phyloP scores from a whole-genome alignment of 1,140 invertebrate species.

The Drosophila quadrilineata region DNA sequence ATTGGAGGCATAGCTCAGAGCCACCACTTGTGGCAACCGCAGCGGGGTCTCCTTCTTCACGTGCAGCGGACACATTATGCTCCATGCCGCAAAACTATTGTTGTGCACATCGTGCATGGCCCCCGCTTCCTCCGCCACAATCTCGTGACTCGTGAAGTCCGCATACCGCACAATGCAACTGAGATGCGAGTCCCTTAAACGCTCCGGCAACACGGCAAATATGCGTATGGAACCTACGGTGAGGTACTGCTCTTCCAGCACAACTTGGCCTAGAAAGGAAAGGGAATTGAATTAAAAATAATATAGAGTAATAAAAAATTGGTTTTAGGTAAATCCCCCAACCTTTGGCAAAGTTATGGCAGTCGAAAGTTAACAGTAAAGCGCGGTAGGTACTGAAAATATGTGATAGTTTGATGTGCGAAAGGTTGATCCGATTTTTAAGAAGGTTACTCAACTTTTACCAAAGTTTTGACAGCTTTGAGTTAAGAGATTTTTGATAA shows the following conservation, averaged over 20 bases:
- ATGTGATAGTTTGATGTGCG: too few species aligned
- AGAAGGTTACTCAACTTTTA: too few species aligned
- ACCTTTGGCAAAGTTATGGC: too few species aligned
- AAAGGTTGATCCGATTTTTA: too few species aligned
- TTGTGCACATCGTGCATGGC: conserved; percentile 74
- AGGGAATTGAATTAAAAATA: too few species aligned
- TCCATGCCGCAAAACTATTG: conserved; percentile 67
- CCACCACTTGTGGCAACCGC: conserved; percentile 60
- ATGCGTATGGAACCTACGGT: conserved; percentile 66
- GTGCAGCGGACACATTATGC: conserved; percentile 69
- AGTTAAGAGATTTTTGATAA: too few species aligned
- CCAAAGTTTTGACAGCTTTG: too few species aligned
- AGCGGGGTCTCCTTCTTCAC: conserved; percentile 30
- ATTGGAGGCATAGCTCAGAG: conserved; percentile 63
- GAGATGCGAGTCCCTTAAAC: conserved; percentile 47
- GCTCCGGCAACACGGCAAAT: conserved; percentile 65
- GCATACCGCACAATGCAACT: conserved; percentile 66
- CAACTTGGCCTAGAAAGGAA: conserved; percentile 38
- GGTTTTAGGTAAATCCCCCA: too few species aligned
- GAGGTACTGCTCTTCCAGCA: conserved; percentile 45
- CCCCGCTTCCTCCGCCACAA: conserved; percentile 54
- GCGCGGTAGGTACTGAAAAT: too few species aligned
- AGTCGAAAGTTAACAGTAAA: too few species aligned
- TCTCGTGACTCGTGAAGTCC: conserved; percentile 55
- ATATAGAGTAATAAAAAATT: too few species aligned